Percentiles rank a stretch among this genome's conserved stretches.
Evolutionary conservation across 2,888 invertebrate species (phyloP).

Genomic region (Dasypolia templi): DNA sequence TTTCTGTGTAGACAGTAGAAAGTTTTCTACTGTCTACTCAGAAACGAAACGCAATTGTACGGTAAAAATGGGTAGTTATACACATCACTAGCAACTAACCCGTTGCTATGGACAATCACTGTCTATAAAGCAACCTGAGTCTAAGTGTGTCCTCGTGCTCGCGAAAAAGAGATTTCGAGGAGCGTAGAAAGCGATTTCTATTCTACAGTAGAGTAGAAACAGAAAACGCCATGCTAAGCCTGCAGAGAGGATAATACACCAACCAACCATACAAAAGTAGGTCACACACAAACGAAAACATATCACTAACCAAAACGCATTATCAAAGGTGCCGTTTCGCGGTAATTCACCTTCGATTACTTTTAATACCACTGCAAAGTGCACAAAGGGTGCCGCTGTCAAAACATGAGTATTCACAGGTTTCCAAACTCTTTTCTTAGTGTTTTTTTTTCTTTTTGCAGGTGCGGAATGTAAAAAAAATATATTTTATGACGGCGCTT

Average conservation of each 20-base stretch:
- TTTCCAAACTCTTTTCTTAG: conserved; percentile 54
- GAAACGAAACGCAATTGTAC: too few relatives aligned
- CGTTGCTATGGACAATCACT: too few relatives aligned
- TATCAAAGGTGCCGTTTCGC: conserved; percentile 69
- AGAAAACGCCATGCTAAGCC: too few relatives aligned
- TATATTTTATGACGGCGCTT: conserved; percentile 86
- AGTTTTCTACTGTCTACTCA: too few relatives aligned
- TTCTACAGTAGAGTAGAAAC: too few relatives aligned
- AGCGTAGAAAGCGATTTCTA: too few relatives aligned
- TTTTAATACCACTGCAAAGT: conserved; percentile 70
- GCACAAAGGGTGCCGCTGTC: conserved; percentile 85
- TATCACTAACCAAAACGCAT: conserved; percentile 51
- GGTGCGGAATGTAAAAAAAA: conserved; percentile 84
- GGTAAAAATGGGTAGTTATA: too few relatives aligned
- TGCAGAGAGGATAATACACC: not conserved
- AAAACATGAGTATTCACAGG: conserved; percentile 82
- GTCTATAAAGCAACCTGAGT: too few relatives aligned
- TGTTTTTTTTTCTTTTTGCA: conserved; percentile 80
- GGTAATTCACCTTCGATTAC: conserved; percentile 71
- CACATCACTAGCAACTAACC: too few relatives aligned
- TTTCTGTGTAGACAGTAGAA: too few relatives aligned
- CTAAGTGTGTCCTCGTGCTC: too few relatives aligned
- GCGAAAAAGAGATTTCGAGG: too few relatives aligned
- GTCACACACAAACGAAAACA: conserved; percentile 16
- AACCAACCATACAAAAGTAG: conserved; percentile 28